Evolutionary conservation across 2,113 vertebrate genomes (phyloP), one percentile per base, ranked within the genome.

Genomic region (Osmerus mordax): DNA sequence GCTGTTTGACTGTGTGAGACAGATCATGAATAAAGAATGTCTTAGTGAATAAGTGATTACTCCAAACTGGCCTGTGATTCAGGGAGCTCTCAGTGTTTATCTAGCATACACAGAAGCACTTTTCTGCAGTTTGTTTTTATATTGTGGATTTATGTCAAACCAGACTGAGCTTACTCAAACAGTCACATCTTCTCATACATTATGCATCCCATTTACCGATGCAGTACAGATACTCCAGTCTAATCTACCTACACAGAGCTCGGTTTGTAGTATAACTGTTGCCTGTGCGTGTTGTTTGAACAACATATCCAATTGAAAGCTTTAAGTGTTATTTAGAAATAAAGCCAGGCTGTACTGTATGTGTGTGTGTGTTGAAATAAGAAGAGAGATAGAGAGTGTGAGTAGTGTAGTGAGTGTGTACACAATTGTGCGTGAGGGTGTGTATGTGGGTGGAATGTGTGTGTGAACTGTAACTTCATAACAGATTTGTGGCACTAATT

Each of bases 21-120:
- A 51, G 36, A 64, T 18, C 19, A 81, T 78, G 55, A 61, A 81
- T 81, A 78, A 77, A 80, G 41, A 41, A 83, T 74, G 66, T 61
- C 2, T 13, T 19, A 28, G 60, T 62, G 74, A 75, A 79, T 76
- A 68, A 65, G 83, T 71, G 52, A 72, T 2, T 12, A 71, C 11
- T 67, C 66, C 23, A 74, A 70, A 65, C 23, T 63, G 73, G 21
- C 23, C 15, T 58, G 0, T 61, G 63, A 75, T 41, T 70, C 62
- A 23, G 25, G 52, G 25, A 53, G 59, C n/a, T 51, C 36, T 29
- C 29, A 32, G 23, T 36, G 29, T 64, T 36, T 36, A 56, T 7
- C n/a, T 14, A 15, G 54, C 41, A 15, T 56, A 15, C n/a, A 15
- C 54, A 18, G 15, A 56, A 15, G 14, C n/a, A 64, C 62, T 18